phyloP scores from a whole-genome alignment of 1,140 invertebrate genomes.

The Lepidotrigona ventralis region DNA sequence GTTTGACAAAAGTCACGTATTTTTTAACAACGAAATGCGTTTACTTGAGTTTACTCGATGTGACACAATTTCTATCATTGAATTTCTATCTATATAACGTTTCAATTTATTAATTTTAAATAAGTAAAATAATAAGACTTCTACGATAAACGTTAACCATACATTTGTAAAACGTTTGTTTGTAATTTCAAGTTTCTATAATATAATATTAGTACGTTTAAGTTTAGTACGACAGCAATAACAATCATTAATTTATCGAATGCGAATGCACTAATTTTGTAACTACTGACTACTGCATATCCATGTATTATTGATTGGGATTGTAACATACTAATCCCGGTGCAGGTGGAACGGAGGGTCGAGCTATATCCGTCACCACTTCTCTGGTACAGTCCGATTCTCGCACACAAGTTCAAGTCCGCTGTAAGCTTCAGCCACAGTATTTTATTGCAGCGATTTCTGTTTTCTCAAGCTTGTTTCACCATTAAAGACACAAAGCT shows the following conservation, averaged over 20 bases:
- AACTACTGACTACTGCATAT: slow-evolving; percentile 26
- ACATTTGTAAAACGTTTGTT: slow-evolving; percentile 19
- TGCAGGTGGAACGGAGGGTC: slow-evolving; percentile 77
- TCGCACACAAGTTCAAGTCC: slow-evolving; percentile 75
- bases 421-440: slow-evolving; percentile 78
- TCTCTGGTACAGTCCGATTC: slow-evolving; percentile 75
- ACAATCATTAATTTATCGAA: slow-evolving; percentile 35
- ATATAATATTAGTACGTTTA: slow-evolving; percentile 9
- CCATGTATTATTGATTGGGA: slow-evolving; percentile 62
- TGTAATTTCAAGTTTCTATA: not conserved
- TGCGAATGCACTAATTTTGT: slow-evolving; percentile 32
- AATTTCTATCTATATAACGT: not conserved
- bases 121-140: slow-evolving; percentile 2
- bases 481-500: not conserved
- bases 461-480: slow-evolving; percentile 23
- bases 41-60: not conserved
- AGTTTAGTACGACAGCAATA: slow-evolving; percentile 22
- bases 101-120: not conserved
- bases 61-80: slow-evolving; percentile 10
- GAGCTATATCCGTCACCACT: slow-evolving; percentile 74
- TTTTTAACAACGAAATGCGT: slow-evolving; percentile 2
- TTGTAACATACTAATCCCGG: slow-evolving; percentile 79
- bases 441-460: slow-evolving; percentile 68
- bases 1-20: not conserved
- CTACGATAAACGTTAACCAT: slow-evolving; percentile 2